phyloP scores from a whole-genome alignment of 2,797 vertebrate species.

The Ispidina picta region DNA sequence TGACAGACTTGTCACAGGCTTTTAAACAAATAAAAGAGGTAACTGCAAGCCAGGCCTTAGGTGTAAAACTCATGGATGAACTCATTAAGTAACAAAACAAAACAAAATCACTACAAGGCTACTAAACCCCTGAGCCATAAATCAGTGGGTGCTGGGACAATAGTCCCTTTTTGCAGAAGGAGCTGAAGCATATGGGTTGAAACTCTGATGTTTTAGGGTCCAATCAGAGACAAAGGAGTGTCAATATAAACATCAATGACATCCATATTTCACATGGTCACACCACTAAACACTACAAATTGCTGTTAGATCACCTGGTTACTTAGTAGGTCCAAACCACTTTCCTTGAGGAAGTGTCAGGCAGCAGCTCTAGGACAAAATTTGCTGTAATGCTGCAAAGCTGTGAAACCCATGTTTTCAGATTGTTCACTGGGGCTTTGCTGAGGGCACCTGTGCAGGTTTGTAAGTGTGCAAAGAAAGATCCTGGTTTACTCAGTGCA shows the following conservation, averaged over 20 bases:
- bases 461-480: not conserved
- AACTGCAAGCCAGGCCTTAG: not conserved
- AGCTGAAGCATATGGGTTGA: not conserved
- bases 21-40: not conserved
- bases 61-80: not conserved
- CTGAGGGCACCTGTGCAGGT: not conserved
- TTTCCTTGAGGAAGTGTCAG: not conserved
- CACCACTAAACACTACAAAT: not conserved
- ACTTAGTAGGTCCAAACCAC: not conserved
- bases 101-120: not conserved
- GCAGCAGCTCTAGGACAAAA: not conserved
- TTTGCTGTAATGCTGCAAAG: not conserved
- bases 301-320: not conserved
- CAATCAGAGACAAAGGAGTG: not conserved
- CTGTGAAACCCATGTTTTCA: not conserved
- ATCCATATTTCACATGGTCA: not conserved
- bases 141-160: not conserved
- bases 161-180: not conserved
- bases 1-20: not conserved
- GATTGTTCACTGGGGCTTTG: not conserved
- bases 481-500: not conserved
- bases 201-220: not conserved
- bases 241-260: not conserved
- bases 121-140: not conserved
- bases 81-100: not conserved